Percentiles rank a stretch among this genome's conserved stretches.
phyloP scores from a whole-genome alignment of 2,888 invertebrate species.

The Rhagonycha lutea region DNA sequence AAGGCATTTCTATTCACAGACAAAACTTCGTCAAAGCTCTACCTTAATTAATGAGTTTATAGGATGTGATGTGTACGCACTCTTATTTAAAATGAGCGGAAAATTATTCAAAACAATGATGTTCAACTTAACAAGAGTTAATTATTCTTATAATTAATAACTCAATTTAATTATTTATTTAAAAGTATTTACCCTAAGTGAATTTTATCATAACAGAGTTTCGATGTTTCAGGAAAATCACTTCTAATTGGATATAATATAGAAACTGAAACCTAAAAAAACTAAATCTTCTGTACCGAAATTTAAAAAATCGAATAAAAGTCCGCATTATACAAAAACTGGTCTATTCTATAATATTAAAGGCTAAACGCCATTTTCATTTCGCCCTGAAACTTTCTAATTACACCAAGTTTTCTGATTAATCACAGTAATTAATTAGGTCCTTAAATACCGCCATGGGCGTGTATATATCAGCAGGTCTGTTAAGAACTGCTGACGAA shows the following conservation, averaged over 20 bases:
- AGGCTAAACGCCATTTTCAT: slow-evolving; percentile 49
- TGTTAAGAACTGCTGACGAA: slow-evolving; percentile 26
- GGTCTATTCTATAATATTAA: slow-evolving; percentile 24
- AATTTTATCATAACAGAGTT: neutral
- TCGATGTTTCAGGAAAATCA: neutral
- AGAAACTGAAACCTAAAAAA: neutral
- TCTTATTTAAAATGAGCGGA: slow-evolving; percentile 33
- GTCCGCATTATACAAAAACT: slow-evolving; percentile 25
- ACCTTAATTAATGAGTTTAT: slow-evolving; percentile 52
- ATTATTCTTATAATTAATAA: slow-evolving; percentile 1
- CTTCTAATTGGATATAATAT: neutral
- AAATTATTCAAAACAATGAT: slow-evolving; percentile 21
- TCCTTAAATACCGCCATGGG: slow-evolving; percentile 35
- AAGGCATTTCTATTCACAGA: slow-evolving; percentile 42
- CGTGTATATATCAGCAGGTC: slow-evolving; percentile 22
- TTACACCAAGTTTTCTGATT: slow-evolving; percentile 62
- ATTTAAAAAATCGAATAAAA: neutral
- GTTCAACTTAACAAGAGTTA: slow-evolving; percentile 1
- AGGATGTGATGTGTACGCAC: slow-evolving; percentile 37
- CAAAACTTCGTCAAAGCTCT: slow-evolving; percentile 45
- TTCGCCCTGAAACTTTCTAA: slow-evolving; percentile 62
- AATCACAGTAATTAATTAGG: slow-evolving; percentile 65
- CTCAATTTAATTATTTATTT: neutral
- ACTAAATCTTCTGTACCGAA: neutral
- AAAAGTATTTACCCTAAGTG: neutral